A percentile compares a stretch with the other conserved stretches of the same genome.
These are phyloP conservation scores for Aotus griseimembra DNA, from an alignment of 2,797 vertebrate species.

Conservation along the genomic window DNA sequence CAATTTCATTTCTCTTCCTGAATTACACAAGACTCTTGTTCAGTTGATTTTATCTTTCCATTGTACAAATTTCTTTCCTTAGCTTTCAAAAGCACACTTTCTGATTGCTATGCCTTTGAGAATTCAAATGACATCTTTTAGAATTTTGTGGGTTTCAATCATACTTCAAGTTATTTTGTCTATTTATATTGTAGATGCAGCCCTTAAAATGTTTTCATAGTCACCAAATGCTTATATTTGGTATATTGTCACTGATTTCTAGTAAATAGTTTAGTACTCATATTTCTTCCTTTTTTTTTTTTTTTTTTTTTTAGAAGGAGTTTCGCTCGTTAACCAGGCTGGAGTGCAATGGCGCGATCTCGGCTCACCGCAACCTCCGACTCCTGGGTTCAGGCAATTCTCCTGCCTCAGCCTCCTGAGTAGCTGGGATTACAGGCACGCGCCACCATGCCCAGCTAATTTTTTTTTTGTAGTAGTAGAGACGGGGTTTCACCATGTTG, in stretches of 20 bases:
- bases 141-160: neutral
- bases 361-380: too few relatives aligned
- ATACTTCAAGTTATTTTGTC: neutral
- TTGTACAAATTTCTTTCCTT: slow-evolving; percentile 45
- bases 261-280: slow-evolving; percentile 22
- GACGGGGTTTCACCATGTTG: too few relatives aligned
- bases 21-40: slow-evolving; percentile 1
- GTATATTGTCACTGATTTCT: neutral
- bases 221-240: neutral
- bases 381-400: too few relatives aligned
- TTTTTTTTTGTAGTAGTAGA: too few relatives aligned
- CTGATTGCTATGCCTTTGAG: slow-evolving; percentile 28
- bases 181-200: neutral
- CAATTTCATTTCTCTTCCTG: slow-evolving; percentile 67
- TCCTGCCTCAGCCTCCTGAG: too few relatives aligned
- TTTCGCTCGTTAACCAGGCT: too few relatives aligned
- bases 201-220: slow-evolving; percentile 36
- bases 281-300: slow-evolving; percentile 27
- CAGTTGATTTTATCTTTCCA: slow-evolving; percentile 54
- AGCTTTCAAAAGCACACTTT: slow-evolving; percentile 7
- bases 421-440: too few relatives aligned
- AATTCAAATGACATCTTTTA: slow-evolving; percentile 44
- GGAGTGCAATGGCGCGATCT: too few relatives aligned
- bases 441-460: too few relatives aligned
- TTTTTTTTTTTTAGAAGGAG: too few relatives aligned